Evolutionary conservation across 2,113 vertebrate genomes (phyloP).

Genomic region (Rissa tridactyla): DNA sequence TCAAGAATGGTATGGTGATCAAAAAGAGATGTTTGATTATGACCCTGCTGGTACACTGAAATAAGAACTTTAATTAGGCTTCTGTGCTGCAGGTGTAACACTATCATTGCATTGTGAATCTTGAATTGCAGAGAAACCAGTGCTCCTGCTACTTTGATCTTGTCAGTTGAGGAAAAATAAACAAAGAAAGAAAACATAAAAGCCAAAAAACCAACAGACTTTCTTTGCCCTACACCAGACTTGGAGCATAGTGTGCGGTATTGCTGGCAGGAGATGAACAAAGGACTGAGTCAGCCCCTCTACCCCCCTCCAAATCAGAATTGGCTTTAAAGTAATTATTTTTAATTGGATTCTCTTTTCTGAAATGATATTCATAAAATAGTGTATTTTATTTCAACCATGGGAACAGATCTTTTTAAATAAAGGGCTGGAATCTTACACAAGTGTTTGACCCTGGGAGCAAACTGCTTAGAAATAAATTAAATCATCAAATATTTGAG

Average conservation of each 20-base stretch:
- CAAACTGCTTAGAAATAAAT: not conserved
- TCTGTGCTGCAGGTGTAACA: not conserved
- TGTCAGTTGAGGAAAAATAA: not conserved
- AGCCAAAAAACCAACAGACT: not conserved
- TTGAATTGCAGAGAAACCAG: not conserved
- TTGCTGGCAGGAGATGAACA: not conserved
- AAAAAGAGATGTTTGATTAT: not conserved
- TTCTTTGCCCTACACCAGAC: not conserved
- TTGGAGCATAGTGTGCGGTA: not conserved
- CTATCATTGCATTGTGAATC: accelerated
- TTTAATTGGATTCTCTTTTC: not conserved
- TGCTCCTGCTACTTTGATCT: not conserved
- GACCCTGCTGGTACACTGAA: not conserved
- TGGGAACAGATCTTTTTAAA: not conserved
- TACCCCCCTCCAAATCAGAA: not conserved
- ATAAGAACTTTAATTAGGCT: not conserved
- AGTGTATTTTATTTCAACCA: not conserved
- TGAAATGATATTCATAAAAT: not conserved
- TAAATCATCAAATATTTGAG: not conserved
- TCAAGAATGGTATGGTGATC: accelerated
- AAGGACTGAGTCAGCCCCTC: not conserved
- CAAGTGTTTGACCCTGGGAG: not conserved
- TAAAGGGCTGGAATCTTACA: not conserved
- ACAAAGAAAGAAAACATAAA: not conserved
- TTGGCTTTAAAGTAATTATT: not conserved